phyloP scores from a whole-genome alignment of 2,797 vertebrate species.

The Cephalopachus bancanus region DNA sequence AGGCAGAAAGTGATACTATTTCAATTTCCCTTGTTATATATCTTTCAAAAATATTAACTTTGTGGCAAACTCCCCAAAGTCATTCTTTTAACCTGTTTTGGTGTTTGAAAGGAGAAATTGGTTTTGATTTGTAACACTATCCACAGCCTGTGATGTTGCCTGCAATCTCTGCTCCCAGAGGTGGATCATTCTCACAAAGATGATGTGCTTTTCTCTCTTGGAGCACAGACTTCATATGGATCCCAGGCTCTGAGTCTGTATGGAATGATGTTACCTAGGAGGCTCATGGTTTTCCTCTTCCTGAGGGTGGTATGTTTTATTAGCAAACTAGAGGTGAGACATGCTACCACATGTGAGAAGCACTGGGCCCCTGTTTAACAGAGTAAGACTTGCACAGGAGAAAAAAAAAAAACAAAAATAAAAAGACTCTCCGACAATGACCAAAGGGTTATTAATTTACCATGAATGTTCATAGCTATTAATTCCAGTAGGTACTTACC shows the following conservation, averaged over 20 bases:
- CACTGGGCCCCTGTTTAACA: neutral
- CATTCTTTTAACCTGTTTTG: neutral
- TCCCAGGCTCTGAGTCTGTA: neutral
- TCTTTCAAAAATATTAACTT: constrained; percentile 44
- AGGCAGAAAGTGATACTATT: neutral
- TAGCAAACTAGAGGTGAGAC: neutral
- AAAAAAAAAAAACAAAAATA: neutral
- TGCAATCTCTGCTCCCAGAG: neutral
- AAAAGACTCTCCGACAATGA: neutral
- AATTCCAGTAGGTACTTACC: neutral
- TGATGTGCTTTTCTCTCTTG: neutral
- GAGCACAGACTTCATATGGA: neutral
- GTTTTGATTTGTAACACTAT: neutral
- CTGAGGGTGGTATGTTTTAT: neutral
- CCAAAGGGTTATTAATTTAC: neutral
- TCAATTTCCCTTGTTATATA: neutral
- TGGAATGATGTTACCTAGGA: neutral
- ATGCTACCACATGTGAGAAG: neutral
- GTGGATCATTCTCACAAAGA: neutral
- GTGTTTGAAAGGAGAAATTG: neutral
- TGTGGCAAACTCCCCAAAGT: neutral
- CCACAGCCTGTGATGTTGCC: too few species aligned
- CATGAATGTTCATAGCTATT: neutral
- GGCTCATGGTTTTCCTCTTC: neutral
- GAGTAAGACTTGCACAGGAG: neutral